A percentile compares a stretch with the other conserved stretches of the same genome.
phyloP scores from a whole-genome alignment of 2,113 vertebrate species.

The Podocnemis expansa region DNA sequence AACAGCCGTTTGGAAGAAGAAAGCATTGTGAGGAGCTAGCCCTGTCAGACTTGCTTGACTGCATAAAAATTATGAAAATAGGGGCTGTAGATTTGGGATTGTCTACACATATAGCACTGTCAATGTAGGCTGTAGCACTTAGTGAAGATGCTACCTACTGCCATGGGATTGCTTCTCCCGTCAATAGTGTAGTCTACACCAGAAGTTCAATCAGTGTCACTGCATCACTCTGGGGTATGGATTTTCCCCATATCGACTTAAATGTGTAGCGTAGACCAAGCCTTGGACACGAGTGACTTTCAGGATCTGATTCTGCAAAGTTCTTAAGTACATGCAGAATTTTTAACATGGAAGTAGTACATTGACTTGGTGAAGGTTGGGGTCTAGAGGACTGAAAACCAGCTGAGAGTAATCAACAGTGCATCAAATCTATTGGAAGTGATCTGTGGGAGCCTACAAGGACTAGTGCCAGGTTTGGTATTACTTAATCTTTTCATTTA shows the following conservation, averaged over 20 bases:
- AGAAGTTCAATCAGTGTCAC: not conserved
- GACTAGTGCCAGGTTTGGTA: not conserved
- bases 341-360: not conserved
- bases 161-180: not conserved
- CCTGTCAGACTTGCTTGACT: not conserved
- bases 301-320: not conserved
- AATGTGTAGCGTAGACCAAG: not conserved
- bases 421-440: not conserved
- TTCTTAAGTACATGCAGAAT: not conserved
- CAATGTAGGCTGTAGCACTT: not conserved
- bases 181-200: not conserved
- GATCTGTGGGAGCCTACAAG: not conserved
- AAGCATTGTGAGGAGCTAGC: not conserved
- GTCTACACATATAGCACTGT: not conserved
- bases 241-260: not conserved
- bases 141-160: not conserved
- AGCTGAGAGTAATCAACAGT: not conserved
- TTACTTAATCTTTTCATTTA: not conserved
- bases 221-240: not conserved
- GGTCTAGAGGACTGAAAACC: not conserved
- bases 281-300: not conserved
- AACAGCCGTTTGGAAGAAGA: not conserved
- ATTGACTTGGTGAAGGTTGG: not conserved
- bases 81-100: not conserved
- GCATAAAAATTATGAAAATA: not conserved